These are phyloP conservation scores for Microplitis mediator DNA, from an alignment of 1,140 invertebrate genomes.

Conservation along the genomic window DNA sequence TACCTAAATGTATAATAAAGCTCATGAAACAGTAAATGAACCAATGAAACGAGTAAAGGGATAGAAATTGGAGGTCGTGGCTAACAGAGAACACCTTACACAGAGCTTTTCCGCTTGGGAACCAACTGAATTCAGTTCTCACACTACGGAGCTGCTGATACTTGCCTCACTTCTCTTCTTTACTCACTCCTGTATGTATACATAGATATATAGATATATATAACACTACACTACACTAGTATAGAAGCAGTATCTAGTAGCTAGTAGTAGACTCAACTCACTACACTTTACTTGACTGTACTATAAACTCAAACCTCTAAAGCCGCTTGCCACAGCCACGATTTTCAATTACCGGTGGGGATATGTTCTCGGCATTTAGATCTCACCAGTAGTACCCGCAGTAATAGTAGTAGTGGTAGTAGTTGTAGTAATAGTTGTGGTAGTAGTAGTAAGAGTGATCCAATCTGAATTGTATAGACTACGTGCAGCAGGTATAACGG, in stretches of 20 bases:
- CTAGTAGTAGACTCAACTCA: background rate
- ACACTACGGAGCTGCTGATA: conserved; percentile 2
- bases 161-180: background rate
- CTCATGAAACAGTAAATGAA: background rate
- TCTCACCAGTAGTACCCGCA: conserved; percentile 19
- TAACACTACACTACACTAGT: background rate
- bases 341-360: conserved; percentile 36
- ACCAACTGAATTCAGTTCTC: conserved; percentile 19
- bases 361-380: conserved; percentile 34
- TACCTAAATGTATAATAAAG: background rate
- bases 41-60: background rate
- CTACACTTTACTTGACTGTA: no score
- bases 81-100: background rate
- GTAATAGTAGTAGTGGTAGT: no score
- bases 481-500: conserved; percentile 31
- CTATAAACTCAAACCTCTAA: conserved; percentile 1
- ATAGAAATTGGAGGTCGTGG: background rate
- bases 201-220: background rate
- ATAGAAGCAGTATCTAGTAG: background rate
- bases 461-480: conserved; percentile 35
- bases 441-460: conserved; percentile 14
- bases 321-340: conserved; percentile 32
- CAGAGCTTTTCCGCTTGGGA: conserved; percentile 17
- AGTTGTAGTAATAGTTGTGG: no score
- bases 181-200: no score